These are phyloP conservation scores for Euzetes globulus DNA, from an alignment of 2,888 invertebrate genomes.

Conservation along the genomic window DNA sequence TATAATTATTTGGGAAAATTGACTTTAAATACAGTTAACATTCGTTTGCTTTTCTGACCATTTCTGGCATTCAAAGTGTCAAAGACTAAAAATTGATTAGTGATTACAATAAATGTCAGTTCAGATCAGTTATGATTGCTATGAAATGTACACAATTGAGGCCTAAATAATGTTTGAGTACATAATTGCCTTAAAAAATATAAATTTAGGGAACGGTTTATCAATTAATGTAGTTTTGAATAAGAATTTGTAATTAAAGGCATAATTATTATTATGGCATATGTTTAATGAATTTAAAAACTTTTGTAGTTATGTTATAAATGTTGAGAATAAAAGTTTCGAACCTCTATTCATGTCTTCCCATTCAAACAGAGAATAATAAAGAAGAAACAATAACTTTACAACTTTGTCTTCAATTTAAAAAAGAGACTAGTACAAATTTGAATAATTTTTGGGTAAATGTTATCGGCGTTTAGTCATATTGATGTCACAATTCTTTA, in stretches of 20 bases:
- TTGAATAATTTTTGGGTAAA: too few relatives aligned
- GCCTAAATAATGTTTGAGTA: slow-evolving; percentile 11
- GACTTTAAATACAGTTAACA: neutral
- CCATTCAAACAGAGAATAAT: too few relatives aligned
- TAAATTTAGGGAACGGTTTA: too few relatives aligned
- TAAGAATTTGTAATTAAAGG: slow-evolving; percentile 1
- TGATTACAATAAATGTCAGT: neutral
- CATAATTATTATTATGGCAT: slow-evolving; percentile 15
- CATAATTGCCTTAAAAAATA: slow-evolving; percentile 22
- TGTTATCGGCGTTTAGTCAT: too few relatives aligned
- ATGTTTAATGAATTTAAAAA: slow-evolving; percentile 1
- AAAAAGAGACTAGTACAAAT: too few relatives aligned
- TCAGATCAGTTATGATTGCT: neutral
- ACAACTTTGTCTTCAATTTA: too few relatives aligned
- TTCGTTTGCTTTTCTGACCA: neutral
- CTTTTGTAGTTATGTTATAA: slow-evolving; percentile 12
- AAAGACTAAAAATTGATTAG: neutral
- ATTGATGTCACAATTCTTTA: too few relatives aligned
- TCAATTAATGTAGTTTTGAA: neutral
- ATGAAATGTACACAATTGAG: neutral
- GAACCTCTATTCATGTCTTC: too few relatives aligned
- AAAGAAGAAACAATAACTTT: too few relatives aligned
- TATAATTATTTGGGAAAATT: neutral
- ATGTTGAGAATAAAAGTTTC: slow-evolving; percentile 5
- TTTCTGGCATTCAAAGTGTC: neutral